Evolutionary conservation across 37 sponge, comb jelly and placozoan genomes (phyloP).

Genomic region (Crambe crambe): DNA sequence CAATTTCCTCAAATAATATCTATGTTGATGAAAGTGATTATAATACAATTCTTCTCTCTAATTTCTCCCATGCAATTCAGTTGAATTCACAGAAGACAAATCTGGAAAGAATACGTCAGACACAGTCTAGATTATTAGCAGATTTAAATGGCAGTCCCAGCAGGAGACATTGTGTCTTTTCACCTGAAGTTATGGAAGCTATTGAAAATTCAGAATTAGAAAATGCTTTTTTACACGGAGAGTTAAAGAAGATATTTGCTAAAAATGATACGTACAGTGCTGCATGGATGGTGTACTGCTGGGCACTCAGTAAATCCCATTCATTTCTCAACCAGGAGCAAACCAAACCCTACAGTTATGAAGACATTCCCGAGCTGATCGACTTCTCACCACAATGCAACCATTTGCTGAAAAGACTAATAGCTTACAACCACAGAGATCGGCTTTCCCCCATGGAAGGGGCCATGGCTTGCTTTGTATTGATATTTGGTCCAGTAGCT

Average conservation of each 20-base stretch:
- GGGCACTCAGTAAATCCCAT: background rate
- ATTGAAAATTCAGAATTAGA: background rate
- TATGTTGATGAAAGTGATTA: slow-evolving; percentile 5
- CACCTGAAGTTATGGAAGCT: slow-evolving; percentile 23
- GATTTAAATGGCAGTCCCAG: background rate
- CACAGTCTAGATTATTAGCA: background rate
- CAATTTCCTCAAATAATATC: slow-evolving; percentile 12
- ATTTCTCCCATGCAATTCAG: slow-evolving; percentile 8
- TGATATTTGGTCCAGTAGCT: slow-evolving; percentile 48
- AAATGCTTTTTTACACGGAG: background rate
- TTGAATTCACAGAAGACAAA: slow-evolving; percentile 2
- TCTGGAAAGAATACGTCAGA: slow-evolving; percentile 5
- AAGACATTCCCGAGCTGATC: background rate
- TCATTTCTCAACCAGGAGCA: background rate
- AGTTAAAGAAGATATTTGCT: background rate
- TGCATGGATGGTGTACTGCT: slow-evolving; percentile 19
- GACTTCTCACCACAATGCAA: slow-evolving; percentile 31
- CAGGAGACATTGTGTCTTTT: background rate
- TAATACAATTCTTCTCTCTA: slow-evolving; percentile 1
- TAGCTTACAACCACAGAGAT: slow-evolving; percentile 17
- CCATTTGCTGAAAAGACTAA: slow-evolving; percentile 30
- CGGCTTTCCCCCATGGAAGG: slow-evolving; percentile 29
- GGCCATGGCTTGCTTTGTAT: slow-evolving; percentile 32
- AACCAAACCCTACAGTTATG: background rate
- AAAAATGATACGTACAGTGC: slow-evolving; percentile 36